phyloP scores from a whole-genome alignment of 2,113 vertebrate genomes.

The Carassius gibelio region DNA sequence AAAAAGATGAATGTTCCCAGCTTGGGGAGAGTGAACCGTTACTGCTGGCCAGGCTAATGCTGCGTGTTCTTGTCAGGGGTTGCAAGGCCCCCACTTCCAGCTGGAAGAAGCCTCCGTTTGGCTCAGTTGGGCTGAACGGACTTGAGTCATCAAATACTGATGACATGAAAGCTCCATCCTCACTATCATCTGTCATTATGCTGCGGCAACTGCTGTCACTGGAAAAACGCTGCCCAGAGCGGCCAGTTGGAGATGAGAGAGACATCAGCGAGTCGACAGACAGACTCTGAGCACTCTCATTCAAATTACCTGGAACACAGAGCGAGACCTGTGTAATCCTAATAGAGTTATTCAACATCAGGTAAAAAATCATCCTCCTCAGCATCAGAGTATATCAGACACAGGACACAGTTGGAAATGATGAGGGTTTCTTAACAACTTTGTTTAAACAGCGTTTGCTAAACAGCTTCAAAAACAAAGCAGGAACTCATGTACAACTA shows the following conservation, averaged over 20 bases:
- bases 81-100: constrained; percentile 20
- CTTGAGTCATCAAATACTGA: constrained; percentile 80
- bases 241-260: constrained; percentile 32
- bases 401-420: background rate
- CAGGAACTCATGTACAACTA: background rate
- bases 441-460: too few relatives aligned
- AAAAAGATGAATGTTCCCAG: constrained; percentile 72
- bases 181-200: constrained; percentile 81
- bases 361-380: background rate
- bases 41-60: constrained; percentile 82
- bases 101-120: constrained; percentile 72
- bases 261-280: constrained; percentile 65
- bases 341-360: background rate
- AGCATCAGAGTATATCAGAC: background rate
- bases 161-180: constrained; percentile 74
- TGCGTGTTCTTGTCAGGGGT: constrained; percentile 74
- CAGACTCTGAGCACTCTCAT: constrained; percentile 60
- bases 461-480: background rate
- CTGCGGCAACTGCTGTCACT: constrained; percentile 90
- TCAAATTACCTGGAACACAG: constrained; percentile 72
- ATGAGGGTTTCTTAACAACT: too few relatives aligned
- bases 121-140: constrained; percentile 77
- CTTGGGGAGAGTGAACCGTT: constrained; percentile 80
- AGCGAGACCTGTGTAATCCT: constrained; percentile 28
- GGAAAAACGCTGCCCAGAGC: constrained; percentile 73